Evolutionary conservation across 2,113 vertebrate species (phyloP).

Genomic region (Bambusicola thoracicus): DNA sequence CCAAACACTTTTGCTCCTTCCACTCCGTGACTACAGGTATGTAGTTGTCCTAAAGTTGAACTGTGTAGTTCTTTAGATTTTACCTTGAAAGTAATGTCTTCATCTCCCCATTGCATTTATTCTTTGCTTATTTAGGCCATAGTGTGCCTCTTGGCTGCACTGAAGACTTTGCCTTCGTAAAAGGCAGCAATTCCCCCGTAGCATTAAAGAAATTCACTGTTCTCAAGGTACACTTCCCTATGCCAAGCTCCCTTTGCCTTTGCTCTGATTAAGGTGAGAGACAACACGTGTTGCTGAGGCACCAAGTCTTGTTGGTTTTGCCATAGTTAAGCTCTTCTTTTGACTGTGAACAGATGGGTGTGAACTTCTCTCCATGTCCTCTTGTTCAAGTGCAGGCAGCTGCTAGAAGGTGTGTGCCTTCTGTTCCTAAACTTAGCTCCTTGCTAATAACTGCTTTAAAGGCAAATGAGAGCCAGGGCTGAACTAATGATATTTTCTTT

Average conservation of each 20-base stretch:
- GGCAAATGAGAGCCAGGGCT: background rate
- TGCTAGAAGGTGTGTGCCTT: background rate
- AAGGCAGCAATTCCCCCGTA: background rate
- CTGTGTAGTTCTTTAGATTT: too few relatives aligned
- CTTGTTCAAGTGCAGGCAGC: background rate
- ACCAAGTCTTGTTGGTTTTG: background rate
- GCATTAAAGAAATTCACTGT: background rate
- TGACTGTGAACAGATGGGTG: background rate
- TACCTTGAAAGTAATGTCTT: too few relatives aligned
- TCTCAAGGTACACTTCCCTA: background rate
- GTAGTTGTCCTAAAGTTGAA: background rate
- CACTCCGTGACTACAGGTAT: background rate
- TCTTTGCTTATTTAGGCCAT: background rate
- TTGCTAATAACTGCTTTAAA: background rate
- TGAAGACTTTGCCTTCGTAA: background rate
- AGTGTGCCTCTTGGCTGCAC: background rate
- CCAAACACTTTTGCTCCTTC: background rate
- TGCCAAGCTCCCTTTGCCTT: background rate
- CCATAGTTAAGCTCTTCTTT: background rate
- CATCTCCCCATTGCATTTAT: background rate
- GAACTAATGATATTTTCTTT: background rate
- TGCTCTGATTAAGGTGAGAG: background rate
- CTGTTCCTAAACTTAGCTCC: background rate
- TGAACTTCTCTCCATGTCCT: background rate
- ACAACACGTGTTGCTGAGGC: background rate